These are phyloP conservation scores for Dicyrtoma fusca DNA, from an alignment of 2,888 invertebrate genomes.

Conservation along the genomic window DNA sequence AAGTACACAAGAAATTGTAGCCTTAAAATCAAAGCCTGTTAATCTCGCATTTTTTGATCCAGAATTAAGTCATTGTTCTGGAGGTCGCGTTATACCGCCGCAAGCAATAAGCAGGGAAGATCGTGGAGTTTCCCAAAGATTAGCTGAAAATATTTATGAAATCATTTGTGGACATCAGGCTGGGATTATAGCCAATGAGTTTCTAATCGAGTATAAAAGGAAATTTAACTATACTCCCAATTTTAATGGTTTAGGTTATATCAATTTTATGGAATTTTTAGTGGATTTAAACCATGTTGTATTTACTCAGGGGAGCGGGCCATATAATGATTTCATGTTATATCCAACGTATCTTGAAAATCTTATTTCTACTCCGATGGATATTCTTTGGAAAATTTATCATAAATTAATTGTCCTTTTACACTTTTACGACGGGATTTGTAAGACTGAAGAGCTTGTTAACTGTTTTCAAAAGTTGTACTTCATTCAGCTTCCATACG, in stretches of 20 bases:
- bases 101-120: constrained; percentile 25
- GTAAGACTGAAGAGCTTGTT: constrained; percentile 27
- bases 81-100: constrained; percentile 19
- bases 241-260: constrained; percentile 25
- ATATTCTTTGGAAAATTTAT: constrained; percentile 32
- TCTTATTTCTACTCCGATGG: constrained; percentile 30
- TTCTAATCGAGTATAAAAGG: constrained; percentile 16
- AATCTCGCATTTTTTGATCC: constrained; percentile 34
- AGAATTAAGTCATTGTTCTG: constrained; percentile 9
- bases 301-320: constrained; percentile 26
- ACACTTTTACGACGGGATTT: constrained; percentile 22
- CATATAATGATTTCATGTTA: constrained; percentile 26
- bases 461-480: constrained; percentile 23
- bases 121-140: constrained; percentile 27
- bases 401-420: constrained; percentile 31
- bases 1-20: constrained; percentile 16
- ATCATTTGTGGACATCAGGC: constrained; percentile 11
- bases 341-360: constrained; percentile 32
- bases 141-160: constrained; percentile 26
- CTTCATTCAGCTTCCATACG: constrained; percentile 21
- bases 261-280: constrained; percentile 18
- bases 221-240: constrained; percentile 24
- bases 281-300: constrained; percentile 31
- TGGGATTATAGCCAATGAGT: constrained; percentile 8
- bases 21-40: constrained; percentile 1